Percentiles rank a stretch among this genome's conserved stretches.
phyloP scores from a whole-genome alignment of 2,797 vertebrate genomes.

The Hirundo rustica region DNA sequence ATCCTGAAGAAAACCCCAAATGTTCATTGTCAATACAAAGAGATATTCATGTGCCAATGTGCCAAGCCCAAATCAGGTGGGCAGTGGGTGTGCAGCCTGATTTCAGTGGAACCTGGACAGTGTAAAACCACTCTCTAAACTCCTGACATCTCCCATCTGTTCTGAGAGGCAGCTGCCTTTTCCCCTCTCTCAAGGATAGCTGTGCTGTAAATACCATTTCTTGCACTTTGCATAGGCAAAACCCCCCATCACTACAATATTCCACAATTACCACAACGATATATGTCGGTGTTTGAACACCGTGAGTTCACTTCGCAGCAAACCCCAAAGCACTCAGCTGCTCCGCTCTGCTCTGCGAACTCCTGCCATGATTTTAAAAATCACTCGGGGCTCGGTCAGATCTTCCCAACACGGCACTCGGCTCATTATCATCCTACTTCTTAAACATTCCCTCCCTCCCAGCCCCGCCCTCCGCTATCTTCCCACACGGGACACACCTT shows the following conservation, averaged over 20 bases:
- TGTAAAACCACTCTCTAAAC: neutral
- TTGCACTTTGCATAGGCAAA: neutral
- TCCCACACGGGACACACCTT: constrained; percentile 29
- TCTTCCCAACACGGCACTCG: neutral
- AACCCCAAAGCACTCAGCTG: neutral
- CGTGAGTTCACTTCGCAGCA: neutral
- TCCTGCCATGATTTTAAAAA: neutral
- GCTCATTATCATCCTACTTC: neutral
- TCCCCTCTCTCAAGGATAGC: neutral
- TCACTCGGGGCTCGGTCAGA: neutral
- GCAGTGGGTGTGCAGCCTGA: neutral
- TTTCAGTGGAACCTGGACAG: neutral
- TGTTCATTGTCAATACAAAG: neutral
- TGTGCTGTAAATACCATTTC: neutral
- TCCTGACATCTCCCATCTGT: neutral
- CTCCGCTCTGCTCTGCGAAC: neutral
- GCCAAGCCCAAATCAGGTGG: neutral
- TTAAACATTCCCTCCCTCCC: constrained; percentile 15
- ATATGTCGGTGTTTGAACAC: neutral
- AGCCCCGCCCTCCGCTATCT: neutral
- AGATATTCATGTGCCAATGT: neutral
- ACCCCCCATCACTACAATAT: neutral
- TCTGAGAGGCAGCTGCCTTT: neutral
- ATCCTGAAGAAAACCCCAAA: neutral
- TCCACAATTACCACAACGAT: neutral